Evolutionary conservation across 1,140 invertebrate species (phyloP), one percentile per base, ranked within the genome.

Genomic region (Melitaea cinxia): DNA sequence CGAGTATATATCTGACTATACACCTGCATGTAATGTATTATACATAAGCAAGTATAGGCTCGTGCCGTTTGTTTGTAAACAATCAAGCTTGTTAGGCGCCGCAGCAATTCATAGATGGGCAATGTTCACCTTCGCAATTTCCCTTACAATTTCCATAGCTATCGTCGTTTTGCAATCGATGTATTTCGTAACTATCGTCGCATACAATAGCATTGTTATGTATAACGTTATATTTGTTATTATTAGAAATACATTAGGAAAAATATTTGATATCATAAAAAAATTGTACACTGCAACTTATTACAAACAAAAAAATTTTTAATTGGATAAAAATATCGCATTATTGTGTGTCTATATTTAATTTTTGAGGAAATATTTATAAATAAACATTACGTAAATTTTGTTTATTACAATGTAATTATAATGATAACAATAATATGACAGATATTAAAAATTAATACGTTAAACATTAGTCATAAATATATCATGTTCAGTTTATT

Each of bases 31-130:
- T 12, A 33, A 33, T 9, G 9, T 12, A 12, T 33, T n/a, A 17
- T 17, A 42, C 10, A 17, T 19, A 33, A 7, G n/a, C 9, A 12
- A n/a, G 42, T n/a, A 21, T 39, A 17, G 4, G 14, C 4, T 3
- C 3, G 9, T 19, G 3, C 4, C 55, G 55, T 19, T 56, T 68
- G 66, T 68, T 68, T 68, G 66, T 68, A 68, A 68, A 68, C 66
- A 68, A 68, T 68, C 65, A 68, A 58, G 59, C 59, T 68, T 53
- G 66, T 68, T 68, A 68, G 66, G 66, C 59, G 59, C 65, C 65
- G 45, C 65, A 65, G 63, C 45, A 57, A 68, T 67, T 56, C 52
- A 67, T 53, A 62, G 66, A 63, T 47, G 52, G 33, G 14, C 42
- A 21, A 37, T 45, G 35, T 24, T 24, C 28, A 28, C 59, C 47